A percentile compares a stretch with the other conserved stretches of the same genome.
phyloP scores from a whole-genome alignment of 2,113 vertebrate species.

The Dinomys branickii region DNA sequence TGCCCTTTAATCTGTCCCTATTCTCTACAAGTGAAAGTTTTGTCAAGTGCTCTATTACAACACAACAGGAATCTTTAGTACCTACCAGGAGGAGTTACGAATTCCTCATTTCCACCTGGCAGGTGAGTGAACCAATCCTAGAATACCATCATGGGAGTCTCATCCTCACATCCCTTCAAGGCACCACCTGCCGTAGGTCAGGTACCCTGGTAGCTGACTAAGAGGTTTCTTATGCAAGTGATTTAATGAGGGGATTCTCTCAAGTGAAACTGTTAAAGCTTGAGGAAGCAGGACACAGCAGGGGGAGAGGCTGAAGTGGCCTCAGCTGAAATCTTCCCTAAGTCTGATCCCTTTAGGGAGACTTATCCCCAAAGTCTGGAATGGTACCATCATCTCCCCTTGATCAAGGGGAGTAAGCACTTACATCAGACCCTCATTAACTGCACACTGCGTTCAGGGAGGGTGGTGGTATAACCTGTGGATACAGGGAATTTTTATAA shows the following conservation, averaged over 20 bases:
- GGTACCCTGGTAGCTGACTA: not conserved
- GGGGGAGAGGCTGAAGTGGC: not conserved
- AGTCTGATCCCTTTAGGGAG: not conserved
- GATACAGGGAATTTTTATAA: not conserved
- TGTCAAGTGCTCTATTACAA: not conserved
- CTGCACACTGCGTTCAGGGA: not conserved
- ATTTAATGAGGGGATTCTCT: not conserved
- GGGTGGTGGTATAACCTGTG: not conserved
- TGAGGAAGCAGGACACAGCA: not conserved
- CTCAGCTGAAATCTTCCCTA: not conserved
- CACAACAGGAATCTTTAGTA: not conserved
- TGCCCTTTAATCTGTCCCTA: not conserved
- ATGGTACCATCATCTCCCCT: not conserved
- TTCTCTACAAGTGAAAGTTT: not conserved
- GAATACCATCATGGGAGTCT: not conserved
- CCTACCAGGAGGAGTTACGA: not conserved
- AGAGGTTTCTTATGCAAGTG: not conserved
- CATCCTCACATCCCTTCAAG: not conserved
- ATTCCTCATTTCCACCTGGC: not conserved
- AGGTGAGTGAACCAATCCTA: not conserved
- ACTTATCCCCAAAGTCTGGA: not conserved
- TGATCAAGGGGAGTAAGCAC: not conserved
- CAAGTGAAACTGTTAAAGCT: not conserved
- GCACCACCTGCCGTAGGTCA: not conserved
- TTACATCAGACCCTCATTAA: too few species aligned